Evolutionary conservation across 2,113 vertebrate genomes (phyloP), one percentile per base, ranked within the genome.

Genomic region (Aegotheles bennettii): DNA sequence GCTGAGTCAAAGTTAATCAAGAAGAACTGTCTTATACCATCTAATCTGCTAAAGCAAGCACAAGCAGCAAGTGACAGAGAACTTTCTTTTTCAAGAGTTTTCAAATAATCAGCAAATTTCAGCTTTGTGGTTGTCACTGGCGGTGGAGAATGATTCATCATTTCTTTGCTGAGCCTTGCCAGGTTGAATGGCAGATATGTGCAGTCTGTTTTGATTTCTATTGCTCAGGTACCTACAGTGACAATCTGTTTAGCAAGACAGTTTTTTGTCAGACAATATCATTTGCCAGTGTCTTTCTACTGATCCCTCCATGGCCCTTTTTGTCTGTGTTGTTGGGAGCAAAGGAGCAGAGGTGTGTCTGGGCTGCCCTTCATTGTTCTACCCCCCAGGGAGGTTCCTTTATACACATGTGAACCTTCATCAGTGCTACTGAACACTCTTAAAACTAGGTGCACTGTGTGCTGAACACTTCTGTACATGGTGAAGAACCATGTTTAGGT

Each of bases 331-430:
- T 81, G 13, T 7, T 60, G 48, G 73, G 53, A 64, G 70, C 33
- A 56, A 31, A 68, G 31, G 43, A 56, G 15, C 2, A 1, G 21
- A 36, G 26, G 9, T 35, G 43, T 70, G 4, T 23, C 31, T 69
- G 74, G 35, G 9, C 6, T 11, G 65, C 16, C 51, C 18, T n/a
- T 73, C 19, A 1, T 28, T 51, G 5, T 29, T n/a, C 0, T 4
- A 7, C 4, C 13, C 45, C 26, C 10, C 6, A 38, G 40, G 6
- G 16, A 61, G 21, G 14, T 56, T 10, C 28, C 40, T 88, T 43
- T 53, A 14, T 60, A 16, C 28, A n/a, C 1, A 1, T 54, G 18
- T 31, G 24, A 70, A 16, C 29, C 43, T 43, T 67, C 10, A 6
- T 4, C 0, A 0, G 26, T 67, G 60, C 38, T 81, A 0, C 5